Evolutionary conservation across 2,797 vertebrate genomes (phyloP).

Genomic region (Chelonia mydas): DNA sequence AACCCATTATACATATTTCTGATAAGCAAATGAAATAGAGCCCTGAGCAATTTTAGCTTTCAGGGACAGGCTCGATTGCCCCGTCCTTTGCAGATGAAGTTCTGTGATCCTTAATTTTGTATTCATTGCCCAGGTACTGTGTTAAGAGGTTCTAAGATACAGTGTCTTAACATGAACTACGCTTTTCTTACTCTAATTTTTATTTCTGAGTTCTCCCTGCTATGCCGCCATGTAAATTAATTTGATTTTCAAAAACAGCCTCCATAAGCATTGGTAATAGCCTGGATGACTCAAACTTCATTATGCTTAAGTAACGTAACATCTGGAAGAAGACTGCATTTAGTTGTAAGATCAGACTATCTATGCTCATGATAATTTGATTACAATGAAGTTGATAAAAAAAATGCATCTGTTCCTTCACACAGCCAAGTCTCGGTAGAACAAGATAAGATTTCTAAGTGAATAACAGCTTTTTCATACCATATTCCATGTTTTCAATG

Average conservation of each 20-base stretch:
- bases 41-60: neutral
- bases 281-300: neutral
- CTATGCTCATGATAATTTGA: rapidly evolving
- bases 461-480: neutral
- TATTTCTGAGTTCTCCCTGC: neutral
- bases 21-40: neutral
- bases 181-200: neutral
- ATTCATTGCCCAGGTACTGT: neutral
- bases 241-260: neutral
- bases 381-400: neutral
- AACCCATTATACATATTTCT: neutral
- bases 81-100: neutral
- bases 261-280: neutral
- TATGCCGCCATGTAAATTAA: neutral
- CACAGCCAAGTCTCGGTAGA: neutral
- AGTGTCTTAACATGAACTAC: neutral
- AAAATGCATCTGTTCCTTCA: neutral
- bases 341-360: neutral
- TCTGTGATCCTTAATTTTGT: neutral
- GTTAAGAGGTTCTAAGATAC: neutral
- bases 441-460: neutral
- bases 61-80: neutral
- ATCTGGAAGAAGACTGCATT: neutral
- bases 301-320: neutral
- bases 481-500: neutral